A percentile compares a stretch with the other conserved stretches of the same genome.
phyloP scores from a whole-genome alignment of 2,888 invertebrate species.

The Siphlonurus alternatus region DNA sequence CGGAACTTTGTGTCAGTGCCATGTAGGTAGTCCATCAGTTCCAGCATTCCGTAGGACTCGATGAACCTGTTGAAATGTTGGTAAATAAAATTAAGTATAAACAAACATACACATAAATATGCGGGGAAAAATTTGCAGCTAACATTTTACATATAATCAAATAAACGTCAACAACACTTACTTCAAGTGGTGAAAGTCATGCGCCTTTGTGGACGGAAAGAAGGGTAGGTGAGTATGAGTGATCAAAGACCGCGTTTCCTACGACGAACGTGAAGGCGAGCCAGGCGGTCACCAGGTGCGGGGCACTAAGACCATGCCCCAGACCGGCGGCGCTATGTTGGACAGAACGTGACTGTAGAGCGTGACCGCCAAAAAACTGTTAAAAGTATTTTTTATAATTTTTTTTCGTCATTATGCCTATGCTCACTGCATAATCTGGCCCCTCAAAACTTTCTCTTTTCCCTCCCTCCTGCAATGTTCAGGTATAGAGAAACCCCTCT shows the following conservation, averaged over 20 bases:
- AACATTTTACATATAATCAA: too few relatives aligned
- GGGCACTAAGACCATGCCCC: slow-evolving; percentile 46
- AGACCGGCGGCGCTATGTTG: slow-evolving; percentile 55
- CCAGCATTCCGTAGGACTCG: slow-evolving; percentile 68
- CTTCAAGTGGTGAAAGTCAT: slow-evolving; percentile 79
- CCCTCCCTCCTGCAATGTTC: too few relatives aligned
- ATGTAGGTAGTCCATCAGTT: slow-evolving; percentile 63
- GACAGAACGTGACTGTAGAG: slow-evolving; percentile 55
- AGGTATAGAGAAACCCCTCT: too few relatives aligned
- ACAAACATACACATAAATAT: too few relatives aligned
- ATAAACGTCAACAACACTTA: too few relatives aligned
- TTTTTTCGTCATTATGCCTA: too few relatives aligned
- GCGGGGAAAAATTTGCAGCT: too few relatives aligned
- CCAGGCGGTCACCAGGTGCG: slow-evolving; percentile 60
- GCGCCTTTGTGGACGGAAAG: slow-evolving; percentile 69
- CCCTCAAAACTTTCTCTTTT: too few relatives aligned
- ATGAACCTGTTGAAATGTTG: too few relatives aligned
- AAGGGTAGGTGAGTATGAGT: slow-evolving; percentile 76
- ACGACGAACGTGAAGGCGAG: slow-evolving; percentile 64
- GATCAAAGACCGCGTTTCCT: slow-evolving; percentile 59
- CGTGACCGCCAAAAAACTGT: slow-evolving; percentile 55
- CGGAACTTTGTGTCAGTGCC: slow-evolving; percentile 66
- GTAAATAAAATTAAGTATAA: too few relatives aligned
- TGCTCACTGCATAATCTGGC: too few relatives aligned
- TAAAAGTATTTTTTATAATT: too few relatives aligned